Evolutionary conservation across 1,140 invertebrate species (phyloP), one percentile per base, ranked within the genome.

Genomic region (Scaptomyza hsui): DNA sequence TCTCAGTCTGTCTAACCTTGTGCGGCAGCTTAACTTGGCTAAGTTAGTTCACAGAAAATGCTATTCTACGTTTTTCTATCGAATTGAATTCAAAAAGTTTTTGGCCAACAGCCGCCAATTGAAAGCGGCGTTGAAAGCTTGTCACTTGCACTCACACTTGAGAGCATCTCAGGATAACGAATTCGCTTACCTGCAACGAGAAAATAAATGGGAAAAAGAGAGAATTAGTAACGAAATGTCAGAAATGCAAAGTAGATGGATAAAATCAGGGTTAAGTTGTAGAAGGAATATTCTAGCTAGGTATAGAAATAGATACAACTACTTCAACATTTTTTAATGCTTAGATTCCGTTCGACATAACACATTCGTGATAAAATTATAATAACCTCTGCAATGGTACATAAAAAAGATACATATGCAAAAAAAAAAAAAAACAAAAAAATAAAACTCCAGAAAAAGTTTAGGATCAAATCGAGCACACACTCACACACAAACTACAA

Each of bases 141-240:
- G 47, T 69, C 49, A 75, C 45, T 75, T 80, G 67, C 68, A 81
- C 73, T 81, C 82, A 82, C 78, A 61, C 55, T 78, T 74, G 26
- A 21, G 26, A 21, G 6, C 4, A 35, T 18, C 21, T 52, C 26
- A 61, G 47, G 45, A 3, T 9, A n/a, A 35, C 32, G 32, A 37
- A 37, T 37, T 4, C 42, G 65, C 71, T 83, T 83, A 83, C 79
- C 79, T 78, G 79, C 2, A 83, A 78, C 5, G 9, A 56, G 10
- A 56, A 49, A 15, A 42, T 44, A 19, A 15, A 26, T 16, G 13
- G 5, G 41, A 7, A n/a, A 6, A 37, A n/a, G 1, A 39, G 44
- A 49, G 15, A 47, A 32, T 35, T 44, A 16, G n/a, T 21, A 65
- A 19, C 35, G 51, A 41, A 29, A 52, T 13, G 1, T n/a, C n/a